These are phyloP conservation scores for Allygus modestus DNA, from an alignment of 2,888 invertebrate species.

Conservation along the genomic window DNA sequence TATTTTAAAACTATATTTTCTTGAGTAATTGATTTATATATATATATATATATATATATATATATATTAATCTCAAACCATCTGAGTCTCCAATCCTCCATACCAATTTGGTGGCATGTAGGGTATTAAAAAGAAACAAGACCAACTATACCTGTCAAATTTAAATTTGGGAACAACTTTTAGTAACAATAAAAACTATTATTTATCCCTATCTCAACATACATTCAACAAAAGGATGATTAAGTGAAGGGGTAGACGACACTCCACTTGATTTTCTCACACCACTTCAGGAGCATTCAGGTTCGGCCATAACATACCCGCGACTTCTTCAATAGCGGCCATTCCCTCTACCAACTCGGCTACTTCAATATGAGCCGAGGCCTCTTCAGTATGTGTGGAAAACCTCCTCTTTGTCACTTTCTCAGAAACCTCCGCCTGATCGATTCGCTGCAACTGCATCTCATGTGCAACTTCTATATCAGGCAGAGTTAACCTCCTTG, in stretches of 20 bases:
- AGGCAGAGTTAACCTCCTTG: slow-evolving; percentile 31
- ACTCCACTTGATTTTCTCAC: slow-evolving; percentile 17
- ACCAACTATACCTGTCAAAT: no score
- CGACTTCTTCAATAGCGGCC: background rate
- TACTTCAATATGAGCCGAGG: slow-evolving; percentile 48
- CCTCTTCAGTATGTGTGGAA: slow-evolving; percentile 45
- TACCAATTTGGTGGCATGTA: no score
- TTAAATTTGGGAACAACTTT: no score
- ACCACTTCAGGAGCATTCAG: slow-evolving; percentile 5
- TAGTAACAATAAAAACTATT: no score
- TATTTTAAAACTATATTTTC: no score
- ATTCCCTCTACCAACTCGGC: slow-evolving; percentile 15
- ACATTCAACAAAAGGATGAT: background rate
- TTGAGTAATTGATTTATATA: no score
- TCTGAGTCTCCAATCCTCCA: no score
- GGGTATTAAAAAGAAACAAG: no score
- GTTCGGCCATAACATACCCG: slow-evolving; percentile 8
- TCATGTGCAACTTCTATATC: slow-evolving; percentile 49
- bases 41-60: no score
- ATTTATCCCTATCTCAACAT: no score
- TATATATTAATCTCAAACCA: no score
- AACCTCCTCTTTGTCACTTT: slow-evolving; percentile 36
- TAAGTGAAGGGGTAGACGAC: background rate
- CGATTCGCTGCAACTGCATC: background rate
- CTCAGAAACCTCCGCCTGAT: slow-evolving; percentile 33